Evolutionary conservation across 2,888 invertebrate genomes (phyloP), one percentile per base, ranked within the genome.

Genomic region (Drosophila robusta): DNA sequence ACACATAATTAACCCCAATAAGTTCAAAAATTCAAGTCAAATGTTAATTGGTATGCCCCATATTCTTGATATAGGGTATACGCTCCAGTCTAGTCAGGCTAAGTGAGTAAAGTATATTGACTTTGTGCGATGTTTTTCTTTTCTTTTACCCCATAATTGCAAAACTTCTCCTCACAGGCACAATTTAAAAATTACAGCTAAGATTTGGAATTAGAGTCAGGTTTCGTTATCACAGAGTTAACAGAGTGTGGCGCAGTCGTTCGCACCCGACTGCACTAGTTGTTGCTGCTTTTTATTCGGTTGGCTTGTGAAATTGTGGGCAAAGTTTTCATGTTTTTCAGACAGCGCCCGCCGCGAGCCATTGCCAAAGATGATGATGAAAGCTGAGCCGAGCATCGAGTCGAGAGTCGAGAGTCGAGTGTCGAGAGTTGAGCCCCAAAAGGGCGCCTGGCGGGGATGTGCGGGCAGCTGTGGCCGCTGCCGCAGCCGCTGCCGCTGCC

Each of bases 341-440:
- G 75, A 54, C 49, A 62, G 45, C 46, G 38, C 24, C 56, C 52
- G 73, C 75, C 75, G 46, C 73, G 51, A 64, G 73, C 64, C 57
- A 56, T 62, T 57, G 74, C 67, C 73, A 77, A 72, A 51, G 52
- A 70, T 75, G 73, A 61, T 77, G 77, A 75, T 77, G 73, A 72
- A 75, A 74, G 56, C 71, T 45, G 73, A 71, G 72, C 36, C 32
- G 45, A 47, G 45, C 16, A 32, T 41, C 39, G 42, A 38, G 42
- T 36, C 41, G 45, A 4, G 32, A 51, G 64, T 22, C 18, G 36
- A 6, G 9, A 18, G 22, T 24, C 38, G 54, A 24, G 39, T 32
- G 26, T 62, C 42, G 46, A 47, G 54, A 36, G 46, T 18, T 51
- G 54, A 44, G 54, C 34, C 44, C 7, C 34, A 11, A 34, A 18